Evolutionary conservation across 2,113 vertebrate species (phyloP).

Genomic region (human (Homo sapiens)): GRCh38 chr2:10191001-10191500

Average conservation of each 20-base stretch:
- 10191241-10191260: not conserved
- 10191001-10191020: not conserved
- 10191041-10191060: not conserved
- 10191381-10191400: not conserved
- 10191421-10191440: not conserved
- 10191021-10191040: not conserved
- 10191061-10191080: not conserved
- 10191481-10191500: not conserved
- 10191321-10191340: not conserved
- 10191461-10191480: not conserved
- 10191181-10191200: rapidly evolving
- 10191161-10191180: not conserved
- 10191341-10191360: not conserved
- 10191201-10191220: not conserved
- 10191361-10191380: not conserved
- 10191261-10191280: not conserved
- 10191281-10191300: not conserved
- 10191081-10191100: not conserved
- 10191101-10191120: not conserved
- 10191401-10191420: not conserved
- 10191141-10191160: not conserved
- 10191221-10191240: not conserved
- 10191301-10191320: not conserved
- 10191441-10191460: not conserved
- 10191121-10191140: not conserved